Conservation (phyloP, 2,888 invertebrate genomes). For the Aplocera efformata region DNA sequence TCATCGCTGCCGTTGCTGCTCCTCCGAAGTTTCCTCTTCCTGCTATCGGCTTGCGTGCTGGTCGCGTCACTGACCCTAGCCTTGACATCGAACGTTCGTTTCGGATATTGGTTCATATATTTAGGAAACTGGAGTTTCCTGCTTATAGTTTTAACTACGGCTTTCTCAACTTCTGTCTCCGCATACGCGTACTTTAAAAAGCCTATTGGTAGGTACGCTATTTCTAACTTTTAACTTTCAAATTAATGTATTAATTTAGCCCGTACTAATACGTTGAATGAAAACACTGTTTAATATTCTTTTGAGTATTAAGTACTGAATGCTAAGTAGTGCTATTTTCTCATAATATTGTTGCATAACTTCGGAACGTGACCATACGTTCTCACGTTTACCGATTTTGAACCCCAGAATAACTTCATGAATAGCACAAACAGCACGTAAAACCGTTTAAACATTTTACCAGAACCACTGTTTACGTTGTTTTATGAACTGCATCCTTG, state of each 20-base stretch:
- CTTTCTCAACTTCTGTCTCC: conserved; percentile 52
- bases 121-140: conserved; percentile 69
- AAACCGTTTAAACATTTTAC: conserved; percentile 6
- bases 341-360: too few species aligned
- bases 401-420: conserved; percentile 7
- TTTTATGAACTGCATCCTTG: conserved; percentile 2
- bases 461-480: conserved; percentile 1
- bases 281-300: too few species aligned
- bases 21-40: conserved; percentile 49
- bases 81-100: conserved; percentile 38
- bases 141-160: conserved; percentile 48
- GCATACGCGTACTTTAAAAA: conserved; percentile 48
- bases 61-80: conserved; percentile 41
- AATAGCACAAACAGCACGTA: conserved; percentile 6
- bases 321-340: too few species aligned
- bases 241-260: too few species aligned
- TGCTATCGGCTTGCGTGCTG: conserved; percentile 47
- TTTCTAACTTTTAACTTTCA: conserved; percentile 18
- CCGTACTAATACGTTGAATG: too few species aligned
- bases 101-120: conserved; percentile 69
- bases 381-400: conserved; percentile 2
- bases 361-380: neutral
- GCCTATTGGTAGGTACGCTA: conserved; percentile 50
- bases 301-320: too few species aligned
- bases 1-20: conserved; percentile 48